phyloP scores from a whole-genome alignment of 2,888 invertebrate genomes.

The Pollenia labialis region DNA sequence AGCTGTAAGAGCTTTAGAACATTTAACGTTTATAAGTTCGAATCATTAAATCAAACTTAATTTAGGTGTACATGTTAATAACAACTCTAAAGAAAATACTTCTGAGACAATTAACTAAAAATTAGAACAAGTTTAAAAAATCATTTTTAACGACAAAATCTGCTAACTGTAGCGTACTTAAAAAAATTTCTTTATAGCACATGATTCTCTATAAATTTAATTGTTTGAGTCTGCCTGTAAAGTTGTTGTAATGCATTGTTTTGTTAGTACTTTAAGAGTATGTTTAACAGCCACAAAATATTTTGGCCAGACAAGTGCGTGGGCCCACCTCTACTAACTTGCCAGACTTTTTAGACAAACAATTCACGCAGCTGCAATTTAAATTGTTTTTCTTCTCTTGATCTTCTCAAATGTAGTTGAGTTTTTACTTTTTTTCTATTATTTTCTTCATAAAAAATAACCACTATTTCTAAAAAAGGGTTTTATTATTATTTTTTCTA shows the following conservation, averaged over 20 bases:
- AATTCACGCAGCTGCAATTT: conserved; percentile 73
- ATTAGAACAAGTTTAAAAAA: no score
- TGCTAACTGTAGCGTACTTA: background rate
- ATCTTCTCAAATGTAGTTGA: conserved; percentile 30
- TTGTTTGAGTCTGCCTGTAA: conserved; percentile 9
- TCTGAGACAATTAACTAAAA: no score
- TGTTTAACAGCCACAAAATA: conserved; percentile 54
- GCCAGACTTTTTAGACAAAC: conserved; percentile 66
- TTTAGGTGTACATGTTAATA: no score
- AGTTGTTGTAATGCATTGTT: conserved; percentile 13
- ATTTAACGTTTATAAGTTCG: no score
- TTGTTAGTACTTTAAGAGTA: background rate
- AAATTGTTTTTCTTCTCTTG: conserved; percentile 56
- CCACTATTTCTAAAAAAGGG: conserved; percentile 63
- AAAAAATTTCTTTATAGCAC: conserved; percentile 9
- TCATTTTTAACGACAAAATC: background rate
- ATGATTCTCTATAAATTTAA: conserved; percentile 48
- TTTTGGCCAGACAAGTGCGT: conserved; percentile 76
- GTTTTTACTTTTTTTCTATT: conserved; percentile 12
- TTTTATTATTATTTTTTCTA: conserved; percentile 49
- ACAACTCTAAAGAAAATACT: no score
- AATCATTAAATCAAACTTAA: no score
- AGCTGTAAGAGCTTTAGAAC: no score
- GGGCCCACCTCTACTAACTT: conserved; percentile 71
- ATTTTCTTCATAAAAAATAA: conserved; percentile 31